Evolutionary conservation across 2,888 invertebrate genomes (phyloP), one percentile per base, ranked within the genome.

Genomic region (Galerucella nymphaeae): DNA sequence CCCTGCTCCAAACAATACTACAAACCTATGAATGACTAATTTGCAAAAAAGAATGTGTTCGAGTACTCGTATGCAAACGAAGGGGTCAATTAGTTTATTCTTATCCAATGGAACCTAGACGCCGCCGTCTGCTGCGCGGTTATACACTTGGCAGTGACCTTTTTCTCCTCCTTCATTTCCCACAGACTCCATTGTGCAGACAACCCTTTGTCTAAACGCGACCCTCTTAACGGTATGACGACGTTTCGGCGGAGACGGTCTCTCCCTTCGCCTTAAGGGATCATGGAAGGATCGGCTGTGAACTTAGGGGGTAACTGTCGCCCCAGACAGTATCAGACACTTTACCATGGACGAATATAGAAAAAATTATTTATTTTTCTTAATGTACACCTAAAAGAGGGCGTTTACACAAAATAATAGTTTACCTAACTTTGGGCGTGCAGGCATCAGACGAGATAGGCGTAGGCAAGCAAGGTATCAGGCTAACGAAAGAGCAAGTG

Each of bases 111-210:
- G 70, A 75, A 73, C 70, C 72, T 78, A 79, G 79, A 81, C 76
- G 73, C 69, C 62, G 55, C 55, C 64, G 64, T 69, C 69, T 69
- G 69, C 70, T 50, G 53, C 74, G 75, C 75, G 76, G 41, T 55
- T 61, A 70, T 71, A 70, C 75, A 76, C 76, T 78, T 75, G 77
- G 75, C 77, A 66, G 75, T 70, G 77, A 78, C 79, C 78, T 79
- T 77, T 65, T 78, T 78, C 79, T 75, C 79, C 80, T 77, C 76
- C 79, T 78, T 77, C 71, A 77, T 79, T 79, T 81, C 81, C 80
- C 81, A 81, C 80, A 81, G 80, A 78, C 70, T 42, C 63, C 18
- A 77, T 80, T 80, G 78, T 79, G 73, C 66, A 68, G 70, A 72
- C 72, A 64, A 74, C 73, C 64, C 67, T 76, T 79, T 78, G 78